Conservation (phyloP, 2,797 vertebrate species). For the Heteromormyrus szaboi region DNA sequence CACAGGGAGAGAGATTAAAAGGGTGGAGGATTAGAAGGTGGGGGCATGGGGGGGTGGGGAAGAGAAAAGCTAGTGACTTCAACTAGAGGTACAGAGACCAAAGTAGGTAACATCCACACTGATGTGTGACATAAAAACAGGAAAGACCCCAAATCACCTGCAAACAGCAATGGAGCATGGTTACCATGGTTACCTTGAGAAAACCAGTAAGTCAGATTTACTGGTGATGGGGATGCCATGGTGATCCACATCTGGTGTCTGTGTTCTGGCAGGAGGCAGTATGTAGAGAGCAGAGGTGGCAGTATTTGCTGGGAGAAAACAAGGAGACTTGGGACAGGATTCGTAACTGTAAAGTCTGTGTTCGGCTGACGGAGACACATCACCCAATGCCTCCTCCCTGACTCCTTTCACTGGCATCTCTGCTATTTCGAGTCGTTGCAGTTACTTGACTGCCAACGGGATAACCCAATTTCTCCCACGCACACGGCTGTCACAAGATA, state of each 20-base stretch:
- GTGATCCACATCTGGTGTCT: neutral
- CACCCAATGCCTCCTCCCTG: neutral
- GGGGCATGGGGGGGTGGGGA: neutral
- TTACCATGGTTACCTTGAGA: neutral
- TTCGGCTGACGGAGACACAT: neutral
- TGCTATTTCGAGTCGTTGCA: neutral
- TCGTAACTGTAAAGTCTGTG: neutral
- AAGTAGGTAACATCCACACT: neutral
- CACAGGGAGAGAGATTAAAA: neutral
- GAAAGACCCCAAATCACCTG: neutral
- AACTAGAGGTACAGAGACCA: neutral
- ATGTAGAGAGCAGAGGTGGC: neutral
- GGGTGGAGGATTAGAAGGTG: slow-evolving; percentile 5
- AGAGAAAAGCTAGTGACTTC: neutral
- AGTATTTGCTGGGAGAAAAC: neutral
- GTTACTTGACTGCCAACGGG: slow-evolving; percentile 14
- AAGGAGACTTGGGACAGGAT: neutral
- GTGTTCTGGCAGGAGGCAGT: neutral
- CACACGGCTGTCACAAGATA: slow-evolving; percentile 33
- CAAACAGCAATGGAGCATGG: neutral
- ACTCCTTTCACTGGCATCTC: neutral
- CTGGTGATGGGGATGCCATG: neutral
- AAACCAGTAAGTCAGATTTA: neutral
- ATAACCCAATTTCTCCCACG: slow-evolving; percentile 26
- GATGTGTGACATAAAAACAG: neutral